Conservation (phyloP, 2,797 vertebrate species). For the Pipistrellus pygmaeus region DNA sequence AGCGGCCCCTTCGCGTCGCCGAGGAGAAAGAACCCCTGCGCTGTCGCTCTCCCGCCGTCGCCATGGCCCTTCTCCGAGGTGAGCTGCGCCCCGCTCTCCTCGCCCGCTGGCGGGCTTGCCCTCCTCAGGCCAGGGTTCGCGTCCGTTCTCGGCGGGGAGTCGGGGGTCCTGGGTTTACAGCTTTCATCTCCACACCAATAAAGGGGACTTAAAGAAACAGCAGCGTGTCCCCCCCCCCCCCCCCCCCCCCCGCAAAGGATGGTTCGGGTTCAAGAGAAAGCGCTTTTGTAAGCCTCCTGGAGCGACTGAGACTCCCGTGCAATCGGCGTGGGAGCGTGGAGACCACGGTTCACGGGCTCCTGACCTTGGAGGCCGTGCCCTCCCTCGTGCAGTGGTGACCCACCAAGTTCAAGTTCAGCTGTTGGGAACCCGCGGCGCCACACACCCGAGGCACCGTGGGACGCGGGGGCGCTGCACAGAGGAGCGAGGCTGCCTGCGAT, state of each 20-base stretch:
- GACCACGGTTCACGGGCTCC: background rate
- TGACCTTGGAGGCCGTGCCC: constrained; percentile 10
- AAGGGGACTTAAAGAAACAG: no score
- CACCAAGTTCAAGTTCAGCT: background rate
- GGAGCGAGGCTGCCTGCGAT: background rate
- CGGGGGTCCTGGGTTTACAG: background rate
- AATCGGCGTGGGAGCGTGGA: background rate
- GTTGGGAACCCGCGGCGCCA: accelerated
- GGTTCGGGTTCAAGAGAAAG: background rate
- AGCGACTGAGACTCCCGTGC: background rate
- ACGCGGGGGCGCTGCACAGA: accelerated
- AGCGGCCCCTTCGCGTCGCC: accelerated
- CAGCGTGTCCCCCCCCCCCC: no score
- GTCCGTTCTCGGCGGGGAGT: no score
- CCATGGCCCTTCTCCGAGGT: constrained; percentile 86
- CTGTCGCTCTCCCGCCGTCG: accelerated
- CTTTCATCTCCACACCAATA: no score
- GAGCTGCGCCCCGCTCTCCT: constrained; percentile 30
- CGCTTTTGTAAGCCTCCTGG: background rate
- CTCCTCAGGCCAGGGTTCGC: accelerated
- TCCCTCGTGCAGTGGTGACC: background rate
- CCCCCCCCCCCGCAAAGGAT: background rate
- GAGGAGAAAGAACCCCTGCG: accelerated
- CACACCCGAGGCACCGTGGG: background rate
- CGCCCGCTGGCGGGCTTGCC: background rate